Conservation (phyloP, 1,140 invertebrate species). For the Epicauta chinensis region DNA sequence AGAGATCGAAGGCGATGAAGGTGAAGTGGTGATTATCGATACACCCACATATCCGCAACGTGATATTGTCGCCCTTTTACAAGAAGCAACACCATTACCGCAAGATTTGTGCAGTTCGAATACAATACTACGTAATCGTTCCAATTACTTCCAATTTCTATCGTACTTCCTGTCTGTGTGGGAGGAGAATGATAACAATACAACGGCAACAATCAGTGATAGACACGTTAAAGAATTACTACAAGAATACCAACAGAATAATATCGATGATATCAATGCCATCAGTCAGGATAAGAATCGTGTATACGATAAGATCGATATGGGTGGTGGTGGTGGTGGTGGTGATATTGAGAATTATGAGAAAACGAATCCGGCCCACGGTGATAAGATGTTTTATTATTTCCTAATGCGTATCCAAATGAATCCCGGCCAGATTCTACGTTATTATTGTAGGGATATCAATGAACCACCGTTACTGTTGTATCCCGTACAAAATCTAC, state of each 20-base stretch:
- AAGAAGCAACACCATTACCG: slow-evolving; percentile 49
- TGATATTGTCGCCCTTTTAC: slow-evolving; percentile 55
- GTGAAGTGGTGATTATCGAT: slow-evolving; percentile 60
- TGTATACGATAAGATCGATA: background rate
- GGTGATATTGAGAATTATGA: slow-evolving; percentile 62
- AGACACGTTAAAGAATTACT: slow-evolving; percentile 57
- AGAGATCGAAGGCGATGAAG: slow-evolving; percentile 64
- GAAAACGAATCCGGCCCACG: slow-evolving; percentile 66
- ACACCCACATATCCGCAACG: slow-evolving; percentile 58
- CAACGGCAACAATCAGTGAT: slow-evolving; percentile 26
- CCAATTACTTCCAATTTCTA: slow-evolving; percentile 39
- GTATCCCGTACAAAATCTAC: slow-evolving; percentile 51
- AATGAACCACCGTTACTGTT: slow-evolving; percentile 57
- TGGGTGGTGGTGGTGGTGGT: slow-evolving; percentile 26
- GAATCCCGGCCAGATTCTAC: slow-evolving; percentile 75
- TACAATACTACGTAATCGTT: slow-evolving; percentile 4
- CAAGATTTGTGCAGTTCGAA: slow-evolving; percentile 41
- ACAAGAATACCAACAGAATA: slow-evolving; percentile 54
- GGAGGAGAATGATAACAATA: slow-evolving; percentile 44
- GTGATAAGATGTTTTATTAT: slow-evolving; percentile 73
- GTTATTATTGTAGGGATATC: slow-evolving; percentile 60
- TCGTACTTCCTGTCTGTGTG: slow-evolving; percentile 56
- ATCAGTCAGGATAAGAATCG: slow-evolving; percentile 26
- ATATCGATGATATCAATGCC: slow-evolving; percentile 42
- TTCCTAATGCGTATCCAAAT: slow-evolving; percentile 64